Evolutionary conservation across 1,140 invertebrate genomes (phyloP), one percentile per base, ranked within the genome.

Genomic region (Belonocnema kinseyi): DNA sequence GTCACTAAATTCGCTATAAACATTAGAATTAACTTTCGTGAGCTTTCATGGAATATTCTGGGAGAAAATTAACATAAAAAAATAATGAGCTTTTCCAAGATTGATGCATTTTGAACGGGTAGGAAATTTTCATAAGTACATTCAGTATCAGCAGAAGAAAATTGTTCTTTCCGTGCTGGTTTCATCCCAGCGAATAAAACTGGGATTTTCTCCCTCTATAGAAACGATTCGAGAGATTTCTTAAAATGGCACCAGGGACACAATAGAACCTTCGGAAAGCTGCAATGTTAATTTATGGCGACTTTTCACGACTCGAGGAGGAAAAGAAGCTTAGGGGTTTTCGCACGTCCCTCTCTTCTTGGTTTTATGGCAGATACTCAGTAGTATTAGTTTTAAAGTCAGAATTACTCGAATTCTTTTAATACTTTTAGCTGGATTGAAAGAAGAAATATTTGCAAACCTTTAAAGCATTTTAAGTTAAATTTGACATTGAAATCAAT

Each of bases 271-370:
- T 61, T 19, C 8, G 58, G 14, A 61, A 61, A 61, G 58, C 58
- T 61, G 16, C 19, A 61, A 61, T 61, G 58, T 61, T 61, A 61
- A 61, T 61, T 61, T 61, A 61, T 61, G 56, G 26, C 26, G 14
- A 33, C 14, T 61, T 13, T 13, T 61, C 58, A 33, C 14, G 21
- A 61, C 26, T 26, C 26, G 58, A 33, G 5, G 21, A 21, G 19
- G 21, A 26, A 26, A 61, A 33, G 58, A 61, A 61, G 58, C 58
- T 61, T 61, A 61, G 21, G 17, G 12, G 12, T 61, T 61, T 14
- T 61, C 26, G 3, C 21, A 21, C 21, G 26, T 61, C 26, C 58
- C 21, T 16, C 58, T 61, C 21, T 61, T 61, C 58, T 61, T 14
- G 14, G 58, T 61, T 61, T 46, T 46, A 46, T 46, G 40, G 58